Percentiles rank a stretch among this genome's conserved stretches.
phyloP scores from a whole-genome alignment of 2,797 vertebrate genomes.

The Anolis apletophallus region DNA sequence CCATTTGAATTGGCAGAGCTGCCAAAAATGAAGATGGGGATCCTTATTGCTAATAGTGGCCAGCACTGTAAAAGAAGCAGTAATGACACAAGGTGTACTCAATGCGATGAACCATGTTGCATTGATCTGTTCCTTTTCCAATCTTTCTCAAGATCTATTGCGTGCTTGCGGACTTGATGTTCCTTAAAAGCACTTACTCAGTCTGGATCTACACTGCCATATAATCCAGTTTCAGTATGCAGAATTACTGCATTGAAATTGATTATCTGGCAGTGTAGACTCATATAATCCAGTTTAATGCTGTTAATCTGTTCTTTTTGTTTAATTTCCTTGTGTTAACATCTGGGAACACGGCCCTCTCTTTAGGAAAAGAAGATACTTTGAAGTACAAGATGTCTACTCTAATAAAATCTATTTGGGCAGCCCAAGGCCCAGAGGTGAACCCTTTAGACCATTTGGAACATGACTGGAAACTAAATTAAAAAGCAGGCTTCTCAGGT shows the following conservation, averaged over 20 bases:
- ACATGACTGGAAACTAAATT: slow-evolving; percentile 63
- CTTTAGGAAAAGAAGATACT: slow-evolving; percentile 49
- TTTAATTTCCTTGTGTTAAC: slow-evolving; percentile 22
- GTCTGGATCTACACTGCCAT: slow-evolving; percentile 32
- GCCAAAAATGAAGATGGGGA: background rate
- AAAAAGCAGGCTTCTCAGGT: slow-evolving; percentile 48
- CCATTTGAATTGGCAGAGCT: background rate
- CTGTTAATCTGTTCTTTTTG: background rate
- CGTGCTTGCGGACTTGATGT: slow-evolving; percentile 45
- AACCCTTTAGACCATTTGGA: slow-evolving; percentile 38
- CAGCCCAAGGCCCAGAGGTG: slow-evolving; percentile 18
- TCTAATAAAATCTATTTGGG: slow-evolving; percentile 48
- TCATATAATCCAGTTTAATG: too few relatives aligned
- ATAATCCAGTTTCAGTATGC: too few relatives aligned
- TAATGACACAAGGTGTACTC: slow-evolving; percentile 28
- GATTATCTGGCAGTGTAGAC: too few relatives aligned
- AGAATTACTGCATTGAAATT: too few relatives aligned
- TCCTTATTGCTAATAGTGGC: too few relatives aligned
- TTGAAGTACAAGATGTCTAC: slow-evolving; percentile 44
- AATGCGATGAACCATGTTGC: slow-evolving; percentile 65
- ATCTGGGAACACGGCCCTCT: background rate
- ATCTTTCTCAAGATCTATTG: slow-evolving; percentile 39
- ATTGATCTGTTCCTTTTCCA: slow-evolving; percentile 28
- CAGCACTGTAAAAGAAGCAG: background rate
- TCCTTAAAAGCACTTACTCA: slow-evolving; percentile 25